Conservation (phyloP, 2,888 invertebrate genomes). For the Anthophora plumipes region DNA sequence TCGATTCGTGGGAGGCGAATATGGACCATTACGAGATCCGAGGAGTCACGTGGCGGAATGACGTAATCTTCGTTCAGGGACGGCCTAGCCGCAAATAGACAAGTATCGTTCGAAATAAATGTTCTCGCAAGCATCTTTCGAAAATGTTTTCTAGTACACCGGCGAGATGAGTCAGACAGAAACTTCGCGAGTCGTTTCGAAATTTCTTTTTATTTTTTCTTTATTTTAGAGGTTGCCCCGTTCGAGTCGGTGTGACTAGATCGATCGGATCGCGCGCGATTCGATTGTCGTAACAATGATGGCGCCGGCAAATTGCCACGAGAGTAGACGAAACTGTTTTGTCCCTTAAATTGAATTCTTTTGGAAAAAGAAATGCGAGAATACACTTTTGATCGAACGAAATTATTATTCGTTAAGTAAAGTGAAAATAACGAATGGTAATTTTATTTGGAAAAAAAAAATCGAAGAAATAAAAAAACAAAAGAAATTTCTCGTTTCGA, state of each 20-base stretch:
- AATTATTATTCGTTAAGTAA: neutral
- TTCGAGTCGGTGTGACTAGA: neutral
- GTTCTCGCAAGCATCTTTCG: constrained; percentile 42
- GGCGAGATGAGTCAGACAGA: constrained; percentile 22
- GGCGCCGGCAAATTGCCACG: too few species aligned
- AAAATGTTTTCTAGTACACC: constrained; percentile 38
- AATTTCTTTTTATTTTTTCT: neutral
- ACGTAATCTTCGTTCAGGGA: constrained; percentile 67
- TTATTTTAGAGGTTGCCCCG: neutral
- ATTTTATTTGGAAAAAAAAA: neutral
- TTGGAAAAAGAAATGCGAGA: neutral
- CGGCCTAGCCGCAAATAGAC: constrained; percentile 65
- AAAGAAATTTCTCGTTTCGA: neutral
- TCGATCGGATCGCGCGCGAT: neutral
- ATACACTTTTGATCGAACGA: too few species aligned
- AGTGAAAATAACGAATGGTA: neutral
- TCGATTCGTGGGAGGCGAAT: constrained; percentile 62
- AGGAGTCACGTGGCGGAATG: constrained; percentile 55
- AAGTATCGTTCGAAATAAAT: constrained; percentile 54
- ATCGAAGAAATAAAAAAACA: neutral
- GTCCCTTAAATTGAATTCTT: too few species aligned
- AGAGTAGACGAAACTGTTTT: neutral
- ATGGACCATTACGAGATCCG: constrained; percentile 63
- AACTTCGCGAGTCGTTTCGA: constrained; percentile 15
- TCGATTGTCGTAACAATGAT: neutral